Evolutionary conservation across 2,888 invertebrate species (phyloP).

Genomic region (Apomyelois bistriatella): DNA sequence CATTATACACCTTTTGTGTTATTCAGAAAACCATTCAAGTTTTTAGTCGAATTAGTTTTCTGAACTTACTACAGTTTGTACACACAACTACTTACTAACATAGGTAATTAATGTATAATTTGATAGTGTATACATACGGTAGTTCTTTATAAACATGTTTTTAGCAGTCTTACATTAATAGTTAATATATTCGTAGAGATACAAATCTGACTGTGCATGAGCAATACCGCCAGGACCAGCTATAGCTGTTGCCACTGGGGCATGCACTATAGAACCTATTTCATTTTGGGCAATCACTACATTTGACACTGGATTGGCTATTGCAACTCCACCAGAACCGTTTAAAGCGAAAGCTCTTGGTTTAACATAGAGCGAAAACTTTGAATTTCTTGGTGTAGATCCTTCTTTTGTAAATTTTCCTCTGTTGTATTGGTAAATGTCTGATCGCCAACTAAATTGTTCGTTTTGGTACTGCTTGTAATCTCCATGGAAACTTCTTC

Average conservation of each 20-base stretch:
- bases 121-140: neutral
- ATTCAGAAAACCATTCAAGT: constrained; percentile 63
- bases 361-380: constrained; percentile 66
- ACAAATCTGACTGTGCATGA: constrained; percentile 86
- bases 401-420: constrained; percentile 42
- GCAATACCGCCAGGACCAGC: constrained; percentile 88
- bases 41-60: constrained; percentile 59
- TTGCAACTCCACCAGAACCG: constrained; percentile 83
- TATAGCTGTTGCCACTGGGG: constrained; percentile 85
- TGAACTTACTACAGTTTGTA: constrained; percentile 21
- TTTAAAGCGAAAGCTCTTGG: constrained; percentile 84
- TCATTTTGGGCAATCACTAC: constrained; percentile 82
- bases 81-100: neutral
- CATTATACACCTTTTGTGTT: neutral
- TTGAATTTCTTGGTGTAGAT: constrained; percentile 33
- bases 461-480: constrained; percentile 20
- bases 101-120: neutral
- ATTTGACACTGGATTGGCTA: constrained; percentile 84
- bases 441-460: constrained; percentile 34
- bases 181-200: constrained; percentile 65
- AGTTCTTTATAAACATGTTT: too few relatives aligned
- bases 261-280: constrained; percentile 82
- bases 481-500: constrained; percentile 33
- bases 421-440: constrained; percentile 55
- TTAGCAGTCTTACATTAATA: constrained; percentile 11